Evolutionary conservation across 2,113 vertebrate species (phyloP), one percentile per base, ranked within the genome.

Genomic region (Clarias magur): DNA sequence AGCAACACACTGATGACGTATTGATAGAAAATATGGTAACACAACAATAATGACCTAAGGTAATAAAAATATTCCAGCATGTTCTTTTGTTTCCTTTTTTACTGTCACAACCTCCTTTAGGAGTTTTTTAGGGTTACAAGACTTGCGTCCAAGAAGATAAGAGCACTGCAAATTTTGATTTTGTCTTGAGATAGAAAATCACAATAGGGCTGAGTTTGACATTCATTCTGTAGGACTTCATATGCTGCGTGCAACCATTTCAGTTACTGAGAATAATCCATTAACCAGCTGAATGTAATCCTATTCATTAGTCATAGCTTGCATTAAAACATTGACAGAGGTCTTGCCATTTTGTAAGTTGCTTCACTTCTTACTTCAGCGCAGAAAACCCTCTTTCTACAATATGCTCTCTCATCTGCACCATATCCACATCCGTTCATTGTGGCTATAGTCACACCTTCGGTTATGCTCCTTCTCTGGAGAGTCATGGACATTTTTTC

Each of bases 281-380:
- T 9, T n/a, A 57, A 27, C 3, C n/a, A 5, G 27, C 30, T 57
- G 8, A 19, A 80, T 57, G 1, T 57, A 80, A 80, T 80, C 78
- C 25, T 57, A 80, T 57, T 57, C 16, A 57, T 80, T 30, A 80
- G 25, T 57, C 54, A 80, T 80, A 56, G 76, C 53, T 57, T 79
- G 53, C 25, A 79, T 57, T 27, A 13, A 23, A 42, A 53, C 48
- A 23, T 53, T 75, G 38, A 25, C 48, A 53, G 34, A 72, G 1
- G 12, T 42, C 68, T 42, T 38, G 30, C 17, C 3, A 42, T 48
- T 73, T 73, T 73, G 8, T 42, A 73, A 42, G 10, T 48, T 2
- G 3, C 10, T 75, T 75, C 72, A 53, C 21, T 21, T 73, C 70
- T 73, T 42, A 42, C 17, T 42, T 19, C 70, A 73, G 4, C 70